Percentiles rank a stretch among this genome's conserved stretches.
These are phyloP conservation scores for Leucoptera coffeella DNA, from an alignment of 2,888 invertebrate species.

Conservation along the genomic window DNA sequence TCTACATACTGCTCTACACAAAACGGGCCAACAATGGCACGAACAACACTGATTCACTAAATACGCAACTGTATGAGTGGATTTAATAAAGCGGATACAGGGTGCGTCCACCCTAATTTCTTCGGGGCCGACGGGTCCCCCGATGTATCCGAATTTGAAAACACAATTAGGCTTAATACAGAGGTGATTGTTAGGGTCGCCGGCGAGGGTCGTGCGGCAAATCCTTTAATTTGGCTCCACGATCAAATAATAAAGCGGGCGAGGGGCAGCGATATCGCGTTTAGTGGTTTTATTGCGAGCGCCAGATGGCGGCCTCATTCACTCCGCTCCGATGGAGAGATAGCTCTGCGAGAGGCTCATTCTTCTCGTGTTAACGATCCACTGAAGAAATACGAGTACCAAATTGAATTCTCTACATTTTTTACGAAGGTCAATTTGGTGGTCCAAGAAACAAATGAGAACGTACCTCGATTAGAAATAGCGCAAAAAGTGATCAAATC, in stretches of 20 bases:
- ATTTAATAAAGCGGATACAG: conserved; percentile 36
- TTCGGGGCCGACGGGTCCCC: conserved; percentile 27
- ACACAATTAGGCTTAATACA: conserved; percentile 55
- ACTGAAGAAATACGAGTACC: no score
- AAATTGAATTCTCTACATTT: no score
- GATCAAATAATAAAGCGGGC: conserved; percentile 51
- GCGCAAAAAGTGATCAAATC: no score
- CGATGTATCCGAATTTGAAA: conserved; percentile 46
- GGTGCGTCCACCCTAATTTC: conserved; percentile 39
- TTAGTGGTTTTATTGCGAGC: conserved; percentile 54
- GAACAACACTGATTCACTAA: conserved; percentile 14
- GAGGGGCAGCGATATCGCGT: conserved; percentile 47
- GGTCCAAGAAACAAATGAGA: no score
- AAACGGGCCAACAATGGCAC: no score
- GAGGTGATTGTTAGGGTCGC: conserved; percentile 52
- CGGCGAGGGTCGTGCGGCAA: conserved; percentile 39
- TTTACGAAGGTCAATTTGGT: no score
- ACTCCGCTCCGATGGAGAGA: no score
- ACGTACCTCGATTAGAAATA: no score
- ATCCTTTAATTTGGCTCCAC: conserved; percentile 54
- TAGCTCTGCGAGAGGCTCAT: no score
- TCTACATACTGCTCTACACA: no score
- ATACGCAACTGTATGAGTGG: conserved; percentile 17
- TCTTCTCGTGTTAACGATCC: no score
- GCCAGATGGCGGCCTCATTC: conserved; percentile 47